Base-by-base conservation (phyloP, 2,113 vertebrate species). In the Gorsachius goisagi region DNA sequence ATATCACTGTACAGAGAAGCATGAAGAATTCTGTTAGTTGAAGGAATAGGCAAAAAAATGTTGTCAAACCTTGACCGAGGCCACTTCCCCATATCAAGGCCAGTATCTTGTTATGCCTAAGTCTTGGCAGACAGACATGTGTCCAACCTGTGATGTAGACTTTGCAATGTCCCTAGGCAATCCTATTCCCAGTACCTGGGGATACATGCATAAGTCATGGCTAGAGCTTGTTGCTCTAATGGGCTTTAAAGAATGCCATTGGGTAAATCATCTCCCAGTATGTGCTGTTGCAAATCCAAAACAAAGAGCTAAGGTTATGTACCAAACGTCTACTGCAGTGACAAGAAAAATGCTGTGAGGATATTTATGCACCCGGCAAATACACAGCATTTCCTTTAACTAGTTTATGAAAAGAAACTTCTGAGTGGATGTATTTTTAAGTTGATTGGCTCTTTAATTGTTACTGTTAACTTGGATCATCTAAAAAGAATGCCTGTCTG, bases 121-220 rank as follows among this genome's bases (percentile, higher is more conserved):
- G 3, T 23, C 32, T 52, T 67, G 30, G 13, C 15, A 55, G 53
- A 17, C 23, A 39, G 30, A 45, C 0, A 32, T 4, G 0, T 56
- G 39, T 49, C 41, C n/a, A 72, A 10, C 68, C 24, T 72, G 27
- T 72, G 53, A 27, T 33, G 12, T 8, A 53, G 27, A 39, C 14
- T 56, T 55, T 83, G 23, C 15, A 26, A 24, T 10, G 6, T 49
- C 27, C 30, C 22, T 17, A 49, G 27, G 18, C 12, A 33, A 32
- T 58, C 10, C 35, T 62, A 9, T 35, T 89, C 62, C 27, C 20
- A 44, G 30, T 53, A 24, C 22, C 0, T 44, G 26, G 7, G 33
- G 7, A 79, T 35, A 27, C 15, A 10, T 3, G 2, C 58, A 14
- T 21, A 69, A 41, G 9, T 85, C 13, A 6, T 28, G 52, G 13